Base-by-base conservation (phyloP, 2,113 vertebrate genomes). In the Drymodes brunneopygia region DNA sequence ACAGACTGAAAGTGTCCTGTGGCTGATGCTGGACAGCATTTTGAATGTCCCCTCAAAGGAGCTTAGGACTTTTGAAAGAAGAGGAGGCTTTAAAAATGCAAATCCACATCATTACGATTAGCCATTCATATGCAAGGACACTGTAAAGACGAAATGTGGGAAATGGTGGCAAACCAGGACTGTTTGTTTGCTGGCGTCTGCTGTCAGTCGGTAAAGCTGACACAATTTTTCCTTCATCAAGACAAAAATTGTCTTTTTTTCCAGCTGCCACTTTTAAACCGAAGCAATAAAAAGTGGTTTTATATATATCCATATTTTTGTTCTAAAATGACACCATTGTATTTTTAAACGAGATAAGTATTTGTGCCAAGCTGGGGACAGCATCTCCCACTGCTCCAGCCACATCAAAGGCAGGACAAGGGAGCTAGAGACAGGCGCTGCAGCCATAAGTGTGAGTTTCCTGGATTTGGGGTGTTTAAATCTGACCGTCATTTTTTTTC, bases 281-380 rank as follows among this genome's bases (percentile, higher is more conserved):
- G 2, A 94, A 31, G 75, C 79, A 97, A 73, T 78, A 90, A 74
- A 73, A 89, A 45, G 15, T 56, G 11, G 5, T 2, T 50, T 24
- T 82, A 56, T 82, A 81, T 74, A 87, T 60, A 61, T 23, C 81
- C 3, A 1, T 91, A 42, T 93, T 88, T 95, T 92, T 73, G 64
- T 90, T 90, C 86, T 85, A 88, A 93, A 95, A 93, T 74, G 13
- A 71, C 58, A 48, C 54, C 21, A 50, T 6, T 69, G 44, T 95
- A 80, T 96, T 91, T 95, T 96, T 89, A 96, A 96, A 96, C 16
- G 69, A 91, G 92, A 94, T 95, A 95, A 94, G 80, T 93, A 71
- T 81, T 93, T 33, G 8, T 60, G 78, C 74, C 95, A 94, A 67
- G 67, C 66, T 92, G 85, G 80, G 88, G 93, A 92, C 92, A 95